These are phyloP conservation scores for Calameuta idolon DNA, from an alignment of 2,888 invertebrate species.

Conservation along the genomic window DNA sequence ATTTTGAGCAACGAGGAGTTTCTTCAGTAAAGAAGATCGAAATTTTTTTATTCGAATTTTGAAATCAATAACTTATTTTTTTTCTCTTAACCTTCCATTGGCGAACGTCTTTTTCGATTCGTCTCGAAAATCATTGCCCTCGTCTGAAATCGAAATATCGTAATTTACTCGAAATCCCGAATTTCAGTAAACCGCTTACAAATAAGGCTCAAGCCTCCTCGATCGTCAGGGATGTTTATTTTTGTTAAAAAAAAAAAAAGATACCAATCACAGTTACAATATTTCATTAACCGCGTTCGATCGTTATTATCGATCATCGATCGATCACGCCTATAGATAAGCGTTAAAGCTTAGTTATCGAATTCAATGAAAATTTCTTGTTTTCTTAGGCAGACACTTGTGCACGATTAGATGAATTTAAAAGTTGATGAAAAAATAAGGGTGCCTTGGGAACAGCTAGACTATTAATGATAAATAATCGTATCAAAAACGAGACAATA, in stretches of 20 bases:
- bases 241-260: neutral
- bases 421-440: conserved; percentile 9
- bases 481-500: conserved; percentile 14
- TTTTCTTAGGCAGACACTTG: neutral
- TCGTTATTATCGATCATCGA: neutral
- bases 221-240: neutral
- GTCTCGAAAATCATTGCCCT: neutral
- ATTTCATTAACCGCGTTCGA: neutral
- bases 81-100: neutral
- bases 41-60: neutral
- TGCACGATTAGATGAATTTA: neutral
- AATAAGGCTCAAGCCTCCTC: neutral
- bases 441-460: conserved; percentile 16
- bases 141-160: neutral
- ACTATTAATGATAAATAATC: conserved; percentile 4
- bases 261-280: neutral
- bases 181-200: neutral
- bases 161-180: neutral
- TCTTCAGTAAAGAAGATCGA: conserved; percentile 6
- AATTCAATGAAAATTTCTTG: neutral
- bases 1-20: conserved; percentile 38
- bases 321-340: neutral
- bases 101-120: neutral
- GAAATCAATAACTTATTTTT: neutral
- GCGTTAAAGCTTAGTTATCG: neutral